A percentile compares a stretch with the other conserved stretches of the same genome.
Evolutionary conservation across 37 sponge, comb jelly and placozoan genomes (phyloP).

Genomic region (Chondrosia reniformis): DNA sequence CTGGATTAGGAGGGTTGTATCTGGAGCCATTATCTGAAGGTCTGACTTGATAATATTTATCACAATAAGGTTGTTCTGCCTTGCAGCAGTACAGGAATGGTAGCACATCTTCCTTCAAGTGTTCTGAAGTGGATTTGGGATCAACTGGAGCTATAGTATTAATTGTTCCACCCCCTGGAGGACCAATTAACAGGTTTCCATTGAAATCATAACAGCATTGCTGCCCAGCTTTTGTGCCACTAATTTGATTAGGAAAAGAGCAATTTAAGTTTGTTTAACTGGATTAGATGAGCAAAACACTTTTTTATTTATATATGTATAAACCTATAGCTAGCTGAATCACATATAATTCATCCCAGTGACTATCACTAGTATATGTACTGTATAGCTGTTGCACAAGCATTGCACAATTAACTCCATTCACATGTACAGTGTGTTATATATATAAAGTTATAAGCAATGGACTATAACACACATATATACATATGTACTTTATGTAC

Average conservation of each 20-base stretch:
- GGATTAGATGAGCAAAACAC: too few species aligned
- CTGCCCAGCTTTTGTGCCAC: not conserved
- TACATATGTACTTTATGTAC: too few species aligned
- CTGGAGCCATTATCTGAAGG: slow-evolving; percentile 26
- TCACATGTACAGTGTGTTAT: too few species aligned
- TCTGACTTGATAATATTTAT: slow-evolving; percentile 10
- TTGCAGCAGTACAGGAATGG: slow-evolving; percentile 31
- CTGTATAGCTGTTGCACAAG: too few species aligned
- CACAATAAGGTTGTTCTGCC: slow-evolving; percentile 9
- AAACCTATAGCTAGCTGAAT: too few species aligned
- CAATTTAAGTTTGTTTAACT: not conserved
- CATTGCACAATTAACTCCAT: too few species aligned
- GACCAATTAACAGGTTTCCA: not conserved
- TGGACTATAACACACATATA: too few species aligned
- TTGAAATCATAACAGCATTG: not conserved
- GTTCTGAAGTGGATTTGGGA: not conserved
- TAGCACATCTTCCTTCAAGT: slow-evolving; percentile 23
- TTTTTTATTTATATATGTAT: too few species aligned
- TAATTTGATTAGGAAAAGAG: not conserved
- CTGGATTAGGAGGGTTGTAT: slow-evolving; percentile 22
- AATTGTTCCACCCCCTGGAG: slow-evolving; percentile 35
- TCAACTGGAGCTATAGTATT: slow-evolving; percentile 17
- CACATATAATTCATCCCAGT: too few species aligned
- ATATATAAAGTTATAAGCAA: too few species aligned
- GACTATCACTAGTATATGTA: too few species aligned